phyloP scores from a whole-genome alignment of 37 sponge, comb jelly and placozoan species.

The Ephydatia muelleri region DNA sequence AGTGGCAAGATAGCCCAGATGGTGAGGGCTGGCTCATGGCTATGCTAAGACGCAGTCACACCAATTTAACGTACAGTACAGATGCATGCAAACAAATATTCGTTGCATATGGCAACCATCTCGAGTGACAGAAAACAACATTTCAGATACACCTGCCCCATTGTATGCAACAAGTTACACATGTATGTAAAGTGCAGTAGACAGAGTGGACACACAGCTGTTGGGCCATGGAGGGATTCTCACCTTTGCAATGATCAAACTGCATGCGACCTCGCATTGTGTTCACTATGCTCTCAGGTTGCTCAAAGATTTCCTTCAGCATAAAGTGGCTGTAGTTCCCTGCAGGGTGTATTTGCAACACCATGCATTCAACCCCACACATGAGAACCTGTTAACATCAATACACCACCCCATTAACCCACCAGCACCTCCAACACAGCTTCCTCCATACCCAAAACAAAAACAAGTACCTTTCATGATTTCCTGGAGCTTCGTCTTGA shows the following conservation, averaged over 20 bases:
- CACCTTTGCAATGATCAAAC: slow-evolving; percentile 64
- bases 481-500: slow-evolving; percentile 93
- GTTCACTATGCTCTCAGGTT: slow-evolving; percentile 95
- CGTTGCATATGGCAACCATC: too few species aligned
- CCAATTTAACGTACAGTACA: too few species aligned
- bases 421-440: background rate
- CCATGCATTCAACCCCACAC: background rate
- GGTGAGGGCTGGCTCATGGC: too few species aligned
- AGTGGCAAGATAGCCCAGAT: background rate
- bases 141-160: too few species aligned
- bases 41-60: too few species aligned
- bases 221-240: background rate
- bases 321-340: slow-evolving; percentile 92
- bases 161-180: background rate
- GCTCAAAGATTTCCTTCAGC: slow-evolving; percentile 99
- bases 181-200: slow-evolving; percentile 9
- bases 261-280: slow-evolving; percentile 96
- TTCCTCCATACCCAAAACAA: background rate
- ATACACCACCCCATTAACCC: too few species aligned
- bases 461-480: slow-evolving; percentile 93
- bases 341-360: slow-evolving; percentile 8
- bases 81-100: too few species aligned
- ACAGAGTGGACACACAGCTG: background rate
- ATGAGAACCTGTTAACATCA: background rate
- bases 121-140: too few species aligned